phyloP scores from a whole-genome alignment of 2,113 vertebrate species.

The Equus przewalskii region DNA sequence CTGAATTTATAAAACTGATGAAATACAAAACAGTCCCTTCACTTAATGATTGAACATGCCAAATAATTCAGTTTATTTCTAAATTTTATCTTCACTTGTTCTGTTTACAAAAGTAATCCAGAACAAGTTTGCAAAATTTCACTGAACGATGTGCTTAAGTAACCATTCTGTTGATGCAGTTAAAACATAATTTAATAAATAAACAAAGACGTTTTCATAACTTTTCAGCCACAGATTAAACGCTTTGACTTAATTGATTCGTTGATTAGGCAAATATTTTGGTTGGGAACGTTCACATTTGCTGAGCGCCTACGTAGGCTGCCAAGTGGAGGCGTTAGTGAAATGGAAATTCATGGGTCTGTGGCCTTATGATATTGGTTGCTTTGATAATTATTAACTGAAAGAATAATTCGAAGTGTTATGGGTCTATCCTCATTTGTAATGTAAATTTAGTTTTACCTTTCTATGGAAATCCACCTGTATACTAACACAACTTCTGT shows the following conservation, averaged over 20 bases:
- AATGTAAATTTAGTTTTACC: background rate
- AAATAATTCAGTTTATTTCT: background rate
- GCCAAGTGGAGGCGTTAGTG: background rate
- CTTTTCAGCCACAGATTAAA: background rate
- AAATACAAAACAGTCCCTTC: constrained; percentile 18
- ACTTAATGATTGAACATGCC: background rate
- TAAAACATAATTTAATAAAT: constrained; percentile 2
- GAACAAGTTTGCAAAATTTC: constrained; percentile 11
- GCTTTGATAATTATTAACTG: constrained; percentile 6
- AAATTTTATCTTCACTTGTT: constrained; percentile 38
- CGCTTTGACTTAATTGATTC: constrained; percentile 28
- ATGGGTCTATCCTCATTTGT: background rate
- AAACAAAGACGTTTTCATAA: constrained; percentile 6
- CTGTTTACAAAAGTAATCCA: constrained; percentile 37
- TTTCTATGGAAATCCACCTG: background rate
- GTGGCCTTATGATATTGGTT: background rate
- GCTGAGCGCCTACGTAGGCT: background rate
- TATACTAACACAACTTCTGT: background rate
- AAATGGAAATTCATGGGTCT: background rate
- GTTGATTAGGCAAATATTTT: constrained; percentile 51
- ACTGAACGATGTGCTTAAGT: background rate
- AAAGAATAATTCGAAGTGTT: background rate
- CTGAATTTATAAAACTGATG: background rate
- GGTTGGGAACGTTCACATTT: background rate
- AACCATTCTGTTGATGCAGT: background rate